Evolutionary conservation across 2,888 invertebrate species (phyloP).

Genomic region (Scaptomyza parva): DNA sequence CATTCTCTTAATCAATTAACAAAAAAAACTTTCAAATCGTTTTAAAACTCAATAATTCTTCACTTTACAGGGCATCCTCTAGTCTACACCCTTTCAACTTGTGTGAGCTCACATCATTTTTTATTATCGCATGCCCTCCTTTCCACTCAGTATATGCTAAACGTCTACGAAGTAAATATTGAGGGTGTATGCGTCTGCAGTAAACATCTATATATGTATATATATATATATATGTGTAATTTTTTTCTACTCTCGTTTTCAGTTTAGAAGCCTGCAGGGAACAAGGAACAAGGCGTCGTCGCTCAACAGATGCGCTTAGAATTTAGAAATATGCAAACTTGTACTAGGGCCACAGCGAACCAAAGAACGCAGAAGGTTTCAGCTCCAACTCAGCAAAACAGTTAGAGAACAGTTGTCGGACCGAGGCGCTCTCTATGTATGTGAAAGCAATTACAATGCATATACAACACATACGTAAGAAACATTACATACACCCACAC

Average conservation of each 20-base stretch:
- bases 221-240: background rate
- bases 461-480: slow-evolving; percentile 19
- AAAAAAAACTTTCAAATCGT: background rate
- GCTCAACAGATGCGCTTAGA: slow-evolving; percentile 74
- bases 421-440: background rate
- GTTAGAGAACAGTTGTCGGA: background rate
- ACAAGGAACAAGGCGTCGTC: slow-evolving; percentile 34
- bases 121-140: background rate
- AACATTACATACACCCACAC: slow-evolving; percentile 10
- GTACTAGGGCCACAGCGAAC: slow-evolving; percentile 70
- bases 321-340: slow-evolving; percentile 79
- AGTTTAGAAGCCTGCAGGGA: slow-evolving; percentile 47
- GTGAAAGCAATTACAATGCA: slow-evolving; percentile 34
- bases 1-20: too few species aligned
- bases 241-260: slow-evolving; percentile 71
- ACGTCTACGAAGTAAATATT: slow-evolving; percentile 23
- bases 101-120: background rate
- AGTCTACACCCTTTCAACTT: background rate
- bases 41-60: background rate
- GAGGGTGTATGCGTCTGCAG: slow-evolving; percentile 60
- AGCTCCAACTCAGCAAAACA: background rate
- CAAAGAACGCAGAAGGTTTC: slow-evolving; percentile 38
- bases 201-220: background rate
- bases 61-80: slow-evolving; percentile 16
- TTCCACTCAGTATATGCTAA: slow-evolving; percentile 40